phyloP scores from a whole-genome alignment of 2,797 vertebrate species.

The Melanotaenia nigrans region DNA sequence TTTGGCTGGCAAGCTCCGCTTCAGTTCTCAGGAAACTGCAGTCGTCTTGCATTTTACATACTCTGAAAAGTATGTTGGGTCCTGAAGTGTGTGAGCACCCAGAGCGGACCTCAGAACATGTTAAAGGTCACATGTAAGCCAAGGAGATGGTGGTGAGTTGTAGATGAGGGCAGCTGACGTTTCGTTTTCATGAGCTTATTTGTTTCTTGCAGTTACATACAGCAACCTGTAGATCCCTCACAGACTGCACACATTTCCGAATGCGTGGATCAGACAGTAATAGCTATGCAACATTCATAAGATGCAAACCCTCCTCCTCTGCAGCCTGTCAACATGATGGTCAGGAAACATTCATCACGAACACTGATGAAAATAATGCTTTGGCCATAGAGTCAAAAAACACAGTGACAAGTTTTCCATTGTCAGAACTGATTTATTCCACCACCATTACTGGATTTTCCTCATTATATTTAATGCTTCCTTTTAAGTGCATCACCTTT shows the following conservation, averaged over 20 bases:
- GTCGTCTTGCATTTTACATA: conserved; percentile 54
- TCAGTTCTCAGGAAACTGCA: conserved; percentile 41
- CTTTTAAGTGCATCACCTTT: conserved; percentile 2
- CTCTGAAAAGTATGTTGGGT: conserved; percentile 41
- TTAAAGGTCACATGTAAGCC: conserved; percentile 16
- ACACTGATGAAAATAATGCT: conserved; percentile 29
- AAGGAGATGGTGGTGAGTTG: conserved; percentile 9
- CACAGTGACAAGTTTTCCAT: conserved; percentile 36
- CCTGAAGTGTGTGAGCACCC: conserved; percentile 28
- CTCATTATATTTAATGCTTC: conserved; percentile 10
- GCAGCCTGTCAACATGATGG: conserved; percentile 27
- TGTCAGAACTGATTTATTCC: conserved; percentile 17
- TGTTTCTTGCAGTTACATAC: not conserved
- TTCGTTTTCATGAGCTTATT: conserved; percentile 12
- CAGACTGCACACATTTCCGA: conserved; percentile 16
- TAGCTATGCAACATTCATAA: conserved; percentile 26
- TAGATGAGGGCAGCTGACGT: conserved; percentile 16
- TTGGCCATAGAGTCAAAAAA: conserved; percentile 24
- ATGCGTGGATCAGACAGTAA: conserved; percentile 2
- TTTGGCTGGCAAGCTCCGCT: conserved; percentile 32
- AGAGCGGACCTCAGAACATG: conserved; percentile 30
- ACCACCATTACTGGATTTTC: not conserved
- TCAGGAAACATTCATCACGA: conserved; percentile 17
- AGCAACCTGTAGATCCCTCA: not conserved
- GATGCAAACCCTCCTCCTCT: conserved; percentile 16